These are phyloP conservation scores for Xenentodon cancila DNA, from an alignment of 2,797 vertebrate species.

Conservation along the genomic window DNA sequence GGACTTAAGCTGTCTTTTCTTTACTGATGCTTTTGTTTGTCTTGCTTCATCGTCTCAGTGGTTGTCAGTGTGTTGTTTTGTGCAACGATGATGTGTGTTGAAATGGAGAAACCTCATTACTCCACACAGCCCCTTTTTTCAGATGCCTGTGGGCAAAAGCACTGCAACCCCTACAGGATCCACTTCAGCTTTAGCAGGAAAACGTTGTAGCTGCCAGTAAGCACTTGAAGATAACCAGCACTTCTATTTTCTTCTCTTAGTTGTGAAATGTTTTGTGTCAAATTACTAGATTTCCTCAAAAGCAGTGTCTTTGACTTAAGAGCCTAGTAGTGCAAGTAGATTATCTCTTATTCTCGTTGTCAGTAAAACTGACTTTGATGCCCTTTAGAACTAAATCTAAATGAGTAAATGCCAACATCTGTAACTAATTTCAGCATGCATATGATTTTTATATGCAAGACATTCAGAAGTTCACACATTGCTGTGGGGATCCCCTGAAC, in stretches of 20 bases:
- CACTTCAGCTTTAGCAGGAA: constrained; percentile 2
- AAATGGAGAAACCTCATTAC: neutral
- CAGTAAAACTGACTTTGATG: too few species aligned
- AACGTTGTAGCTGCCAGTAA: too few species aligned
- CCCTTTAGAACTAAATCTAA: too few species aligned
- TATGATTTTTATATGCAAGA: too few species aligned
- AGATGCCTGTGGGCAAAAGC: constrained; percentile 1
- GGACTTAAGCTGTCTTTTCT: constrained; percentile 25
- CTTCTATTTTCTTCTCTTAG: neutral
- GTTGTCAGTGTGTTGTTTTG: neutral
- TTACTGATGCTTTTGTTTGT: constrained; percentile 7
- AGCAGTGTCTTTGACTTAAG: too few species aligned
- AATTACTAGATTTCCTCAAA: too few species aligned
- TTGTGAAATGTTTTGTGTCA: neutral
- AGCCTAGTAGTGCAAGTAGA: too few species aligned
- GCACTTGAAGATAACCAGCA: neutral
- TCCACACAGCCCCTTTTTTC: neutral
- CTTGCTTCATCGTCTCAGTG: constrained; percentile 4
- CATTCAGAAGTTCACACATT: too few species aligned
- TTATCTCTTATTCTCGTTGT: too few species aligned
- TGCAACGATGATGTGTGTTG: neutral
- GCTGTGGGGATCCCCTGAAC: too few species aligned
- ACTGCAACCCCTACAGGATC: neutral
- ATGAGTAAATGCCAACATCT: too few species aligned
- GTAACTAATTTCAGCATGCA: too few species aligned